Base-by-base conservation (phyloP, 1,140 invertebrate species). In the Harlomillsia oculata region DNA sequence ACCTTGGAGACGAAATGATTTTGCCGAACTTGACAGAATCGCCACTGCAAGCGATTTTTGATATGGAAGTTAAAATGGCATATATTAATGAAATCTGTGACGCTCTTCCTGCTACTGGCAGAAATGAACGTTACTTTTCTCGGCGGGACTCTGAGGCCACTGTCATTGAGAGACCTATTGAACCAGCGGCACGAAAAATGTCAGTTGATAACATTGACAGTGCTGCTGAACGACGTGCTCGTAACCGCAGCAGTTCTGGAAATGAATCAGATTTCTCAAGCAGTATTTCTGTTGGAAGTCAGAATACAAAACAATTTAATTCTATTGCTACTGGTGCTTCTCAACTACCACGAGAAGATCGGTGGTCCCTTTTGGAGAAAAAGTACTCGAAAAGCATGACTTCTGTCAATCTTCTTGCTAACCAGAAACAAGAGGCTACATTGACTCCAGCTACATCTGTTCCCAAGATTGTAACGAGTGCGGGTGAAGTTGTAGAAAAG, bases 81-180 rank as follows among this genome's bases (percentile, higher is more conserved):
- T 67, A 66, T 20, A 59, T 68, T 28, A 66, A 67, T 44, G 67
- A 68, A 53, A 57, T 67, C 32, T 64, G 59, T 29, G 61, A 66
- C 34, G 49, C 58, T 2, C 39, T 56, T 18, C 56, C 56, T 13
- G 45, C 46, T 11, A 25, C 43, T 29, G 36, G 59, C 13, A 3
- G 39, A 28, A 29, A 32, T 21, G 53, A 53, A 13, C 41, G 60
- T 26, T 65, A 62, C 34, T 59, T 60, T 36, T 49, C 26, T 28
- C 30, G 59, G 25, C 29, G 63, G 13, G 63, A 65, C 23, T 67
- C 62, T n/a, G 59, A 61, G 41, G 50, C 54, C 4, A 63, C 59
- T 11, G 60, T 63, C 0, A 67, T 60, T 26, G 61, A 65, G 28
- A 20, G 57, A 16, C 55, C 56, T 3, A 61, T 65, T 51, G 54